A percentile compares a stretch with the other conserved stretches of the same genome.
phyloP scores from a whole-genome alignment of 2,113 vertebrate genomes.

The Pyrgilauda ruficollis region DNA sequence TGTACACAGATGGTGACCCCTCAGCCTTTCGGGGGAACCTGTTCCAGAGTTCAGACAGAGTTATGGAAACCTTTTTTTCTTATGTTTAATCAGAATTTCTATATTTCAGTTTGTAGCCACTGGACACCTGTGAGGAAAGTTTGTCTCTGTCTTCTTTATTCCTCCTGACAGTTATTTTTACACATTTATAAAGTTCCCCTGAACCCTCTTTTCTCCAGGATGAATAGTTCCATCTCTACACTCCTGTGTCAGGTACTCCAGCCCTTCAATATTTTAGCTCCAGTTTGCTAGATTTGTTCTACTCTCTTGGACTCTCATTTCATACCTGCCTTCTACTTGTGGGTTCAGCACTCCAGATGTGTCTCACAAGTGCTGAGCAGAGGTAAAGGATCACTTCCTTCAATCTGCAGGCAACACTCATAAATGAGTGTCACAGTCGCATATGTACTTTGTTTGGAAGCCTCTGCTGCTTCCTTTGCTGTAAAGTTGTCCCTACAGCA shows the following conservation, averaged over 20 bases:
- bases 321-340: neutral
- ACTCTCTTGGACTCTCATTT: neutral
- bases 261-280: neutral
- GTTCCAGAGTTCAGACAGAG: neutral
- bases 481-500: neutral
- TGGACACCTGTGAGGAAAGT: neutral
- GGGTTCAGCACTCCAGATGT: neutral
- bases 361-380: neutral
- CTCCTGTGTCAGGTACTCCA: neutral
- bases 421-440: neutral
- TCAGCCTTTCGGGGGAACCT: accelerated
- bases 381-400: neutral
- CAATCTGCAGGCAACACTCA: neutral
- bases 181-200: neutral
- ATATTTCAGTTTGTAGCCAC: neutral
- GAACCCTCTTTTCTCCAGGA: neutral
- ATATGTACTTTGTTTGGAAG: neutral
- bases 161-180: neutral
- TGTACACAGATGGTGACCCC: no score
- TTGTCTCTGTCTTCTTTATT: neutral
- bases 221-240: neutral
- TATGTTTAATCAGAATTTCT: neutral
- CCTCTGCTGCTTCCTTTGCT: neutral
- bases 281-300: neutral
- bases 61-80: neutral